Conservation (phyloP, 2,113 vertebrate species). For the Platycercus adscitus region DNA sequence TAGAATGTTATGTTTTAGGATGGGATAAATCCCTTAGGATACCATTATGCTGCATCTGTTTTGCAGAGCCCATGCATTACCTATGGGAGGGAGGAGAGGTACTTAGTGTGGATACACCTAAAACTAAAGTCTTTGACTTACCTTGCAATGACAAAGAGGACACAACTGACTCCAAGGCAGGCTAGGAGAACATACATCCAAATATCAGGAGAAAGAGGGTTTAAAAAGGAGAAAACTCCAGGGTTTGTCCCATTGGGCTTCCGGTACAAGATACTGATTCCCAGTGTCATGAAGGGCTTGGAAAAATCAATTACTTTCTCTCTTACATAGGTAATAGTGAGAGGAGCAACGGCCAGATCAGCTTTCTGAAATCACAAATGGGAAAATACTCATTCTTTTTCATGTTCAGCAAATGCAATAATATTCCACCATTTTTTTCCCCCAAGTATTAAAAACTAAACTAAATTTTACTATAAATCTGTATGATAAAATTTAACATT, state of each 20-base stretch:
- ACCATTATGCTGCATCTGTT: background rate
- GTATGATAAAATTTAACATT: background rate
- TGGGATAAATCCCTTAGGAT: background rate
- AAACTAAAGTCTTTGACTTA: conserved; percentile 62
- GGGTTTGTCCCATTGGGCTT: conserved; percentile 98
- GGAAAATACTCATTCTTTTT: background rate
- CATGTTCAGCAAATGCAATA: background rate
- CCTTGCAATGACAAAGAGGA: conserved; percentile 98
- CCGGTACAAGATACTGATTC: conserved; percentile 97
- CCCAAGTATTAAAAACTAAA: background rate
- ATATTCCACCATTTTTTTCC: background rate
- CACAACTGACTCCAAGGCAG: conserved; percentile 96
- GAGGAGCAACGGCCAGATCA: conserved; percentile 95
- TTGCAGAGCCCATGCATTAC: background rate
- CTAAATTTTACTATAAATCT: background rate
- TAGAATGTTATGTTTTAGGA: background rate
- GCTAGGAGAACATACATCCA: conserved; percentile 99
- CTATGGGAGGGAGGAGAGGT: background rate
- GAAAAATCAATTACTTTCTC: conserved; percentile 99
- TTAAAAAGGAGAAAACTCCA: conserved; percentile 96
- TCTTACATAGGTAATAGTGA: conserved; percentile 96
- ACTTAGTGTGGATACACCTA: background rate
- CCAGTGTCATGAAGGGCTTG: conserved; percentile 98
- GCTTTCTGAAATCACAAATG: conserved; percentile 84
- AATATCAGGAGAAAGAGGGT: conserved; percentile 96